These are phyloP conservation scores for Collichthys lucidus DNA, from an alignment of 2,113 vertebrate genomes.

Conservation along the genomic window DNA sequence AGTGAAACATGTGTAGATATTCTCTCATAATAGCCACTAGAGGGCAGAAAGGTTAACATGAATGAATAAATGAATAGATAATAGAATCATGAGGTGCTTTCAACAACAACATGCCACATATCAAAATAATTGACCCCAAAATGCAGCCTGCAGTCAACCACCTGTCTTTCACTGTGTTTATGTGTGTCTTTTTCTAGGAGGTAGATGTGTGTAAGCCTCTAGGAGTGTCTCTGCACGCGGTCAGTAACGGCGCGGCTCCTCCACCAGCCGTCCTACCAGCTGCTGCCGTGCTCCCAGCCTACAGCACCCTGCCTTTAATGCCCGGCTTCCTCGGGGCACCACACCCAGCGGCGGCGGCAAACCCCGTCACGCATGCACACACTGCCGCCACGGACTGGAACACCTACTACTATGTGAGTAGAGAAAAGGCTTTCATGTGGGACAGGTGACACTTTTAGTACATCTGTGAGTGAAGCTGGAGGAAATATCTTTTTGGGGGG, in stretches of 20 bases:
- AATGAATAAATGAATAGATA: background rate
- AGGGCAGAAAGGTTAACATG: conserved; percentile 9
- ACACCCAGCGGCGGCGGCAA: conserved; percentile 73
- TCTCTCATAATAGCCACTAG: conserved; percentile 5
- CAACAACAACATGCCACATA: background rate
- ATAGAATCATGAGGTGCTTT: background rate
- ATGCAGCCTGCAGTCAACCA: background rate
- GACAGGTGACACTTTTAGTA: background rate
- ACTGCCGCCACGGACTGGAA: conserved; percentile 81
- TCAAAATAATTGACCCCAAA: background rate
- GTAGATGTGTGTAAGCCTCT: conserved; percentile 80
- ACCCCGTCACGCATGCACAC: conserved; percentile 72
- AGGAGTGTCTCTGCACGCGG: conserved; percentile 79
- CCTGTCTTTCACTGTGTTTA: background rate
- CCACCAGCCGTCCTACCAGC: conserved; percentile 76
- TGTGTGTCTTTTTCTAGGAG: conserved; percentile 68
- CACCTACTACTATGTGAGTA: conserved; percentile 87
- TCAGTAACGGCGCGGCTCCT: conserved; percentile 78
- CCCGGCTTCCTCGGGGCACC: conserved; percentile 82
- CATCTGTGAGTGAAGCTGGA: background rate
- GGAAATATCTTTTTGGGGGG: background rate
- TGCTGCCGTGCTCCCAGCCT: conserved; percentile 78
- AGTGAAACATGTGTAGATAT: background rate
- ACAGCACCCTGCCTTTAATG: conserved; percentile 84
- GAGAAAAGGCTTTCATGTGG: background rate